Evolutionary conservation across 1,140 invertebrate species (phyloP).

Genomic region (Tribolium madens): DNA sequence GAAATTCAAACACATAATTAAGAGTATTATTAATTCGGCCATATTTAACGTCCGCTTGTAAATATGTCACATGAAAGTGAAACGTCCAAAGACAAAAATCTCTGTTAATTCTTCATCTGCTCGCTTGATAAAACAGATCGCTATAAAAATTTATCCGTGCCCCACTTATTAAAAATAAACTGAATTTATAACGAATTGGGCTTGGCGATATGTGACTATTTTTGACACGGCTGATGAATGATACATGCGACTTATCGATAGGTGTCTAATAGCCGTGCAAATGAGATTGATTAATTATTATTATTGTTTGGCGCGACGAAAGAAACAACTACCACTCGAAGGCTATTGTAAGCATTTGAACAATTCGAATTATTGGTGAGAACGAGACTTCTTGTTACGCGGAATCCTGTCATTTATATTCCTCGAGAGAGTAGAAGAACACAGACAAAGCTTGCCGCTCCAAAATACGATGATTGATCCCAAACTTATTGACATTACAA

Average conservation of each 20-base stretch:
- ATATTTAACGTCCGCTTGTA: slow-evolving; percentile 28
- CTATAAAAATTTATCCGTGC: slow-evolving; percentile 24
- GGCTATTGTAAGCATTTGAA: slow-evolving; percentile 13
- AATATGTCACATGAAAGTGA: slow-evolving; percentile 34
- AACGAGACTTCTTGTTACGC: slow-evolving; percentile 6
- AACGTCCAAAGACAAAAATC: slow-evolving; percentile 8
- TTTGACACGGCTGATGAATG: slow-evolving; percentile 26
- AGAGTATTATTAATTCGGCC: slow-evolving; percentile 18
- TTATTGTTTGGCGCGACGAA: not conserved
- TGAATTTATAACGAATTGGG: slow-evolving; percentile 25
- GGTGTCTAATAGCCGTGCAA: slow-evolving; percentile 1
- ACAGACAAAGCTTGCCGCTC: slow-evolving; percentile 3
- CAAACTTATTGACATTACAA: slow-evolving; percentile 26
- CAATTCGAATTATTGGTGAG: slow-evolving; percentile 5
- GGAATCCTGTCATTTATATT: slow-evolving; percentile 25
- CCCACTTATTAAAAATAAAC: slow-evolving; percentile 38
- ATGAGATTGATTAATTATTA: slow-evolving; percentile 26
- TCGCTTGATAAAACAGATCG: not conserved
- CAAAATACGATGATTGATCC: slow-evolving; percentile 31
- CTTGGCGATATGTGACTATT: slow-evolving; percentile 35
- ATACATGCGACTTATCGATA: slow-evolving; percentile 18
- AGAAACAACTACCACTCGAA: not conserved
- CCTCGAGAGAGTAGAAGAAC: not conserved
- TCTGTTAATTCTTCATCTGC: slow-evolving; percentile 7
- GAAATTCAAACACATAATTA: slow-evolving; percentile 33